Percentiles rank a stretch among this genome's conserved stretches.
These are phyloP conservation scores for Vicugna pacos DNA, from an alignment of 2,113 vertebrate genomes.

Conservation along the genomic window DNA sequence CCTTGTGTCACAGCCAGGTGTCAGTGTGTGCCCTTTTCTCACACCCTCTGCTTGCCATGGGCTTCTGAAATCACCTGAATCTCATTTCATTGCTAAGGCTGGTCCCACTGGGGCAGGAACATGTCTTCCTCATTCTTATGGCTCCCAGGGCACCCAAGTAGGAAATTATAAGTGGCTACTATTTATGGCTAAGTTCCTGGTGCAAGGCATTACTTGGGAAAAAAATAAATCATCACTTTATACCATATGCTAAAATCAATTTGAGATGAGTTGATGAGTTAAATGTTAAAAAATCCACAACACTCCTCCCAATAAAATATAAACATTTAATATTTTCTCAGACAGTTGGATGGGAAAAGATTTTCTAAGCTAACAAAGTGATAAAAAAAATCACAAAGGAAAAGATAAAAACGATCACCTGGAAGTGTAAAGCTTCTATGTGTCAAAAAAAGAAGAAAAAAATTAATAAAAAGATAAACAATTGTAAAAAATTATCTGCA, in stretches of 20 bases:
- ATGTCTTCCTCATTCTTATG: background rate
- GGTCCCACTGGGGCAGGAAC: background rate
- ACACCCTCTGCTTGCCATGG: background rate
- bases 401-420: background rate
- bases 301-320: background rate
- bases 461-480: conserved; percentile 24
- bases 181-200: background rate
- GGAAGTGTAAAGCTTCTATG: background rate
- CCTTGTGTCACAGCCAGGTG: background rate
- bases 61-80: background rate
- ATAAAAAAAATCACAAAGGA: background rate
- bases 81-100: background rate
- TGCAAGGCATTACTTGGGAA: background rate
- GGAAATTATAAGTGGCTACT: background rate
- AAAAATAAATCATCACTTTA: background rate
- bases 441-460: background rate
- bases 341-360: background rate
- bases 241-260: background rate
- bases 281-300: background rate
- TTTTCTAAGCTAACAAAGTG: background rate
- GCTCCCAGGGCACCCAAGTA: background rate
- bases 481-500: background rate
- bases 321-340: background rate
- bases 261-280: background rate
- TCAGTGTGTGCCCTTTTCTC: background rate